These are phyloP conservation scores for Diloba caeruleocephala DNA, from an alignment of 2,888 invertebrate species.

Conservation along the genomic window DNA sequence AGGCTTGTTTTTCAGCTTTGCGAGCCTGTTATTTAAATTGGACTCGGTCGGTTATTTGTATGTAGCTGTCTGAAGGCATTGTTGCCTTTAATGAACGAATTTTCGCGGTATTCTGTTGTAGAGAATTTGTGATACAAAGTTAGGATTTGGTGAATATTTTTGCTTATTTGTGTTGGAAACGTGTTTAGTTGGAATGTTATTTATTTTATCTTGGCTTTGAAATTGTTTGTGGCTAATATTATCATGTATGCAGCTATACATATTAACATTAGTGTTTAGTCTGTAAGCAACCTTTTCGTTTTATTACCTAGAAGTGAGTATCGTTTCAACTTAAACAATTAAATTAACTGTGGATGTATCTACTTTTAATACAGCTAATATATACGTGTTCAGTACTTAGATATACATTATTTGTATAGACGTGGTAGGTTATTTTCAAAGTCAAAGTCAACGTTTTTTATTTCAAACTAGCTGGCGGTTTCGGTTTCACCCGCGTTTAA, in stretches of 20 bases:
- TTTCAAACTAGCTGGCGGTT: no score
- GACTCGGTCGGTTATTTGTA: conserved; percentile 86
- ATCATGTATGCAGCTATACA: not conserved
- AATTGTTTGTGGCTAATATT: conserved; percentile 10
- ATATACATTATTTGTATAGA: no score
- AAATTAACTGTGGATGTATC: no score
- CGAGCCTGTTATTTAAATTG: conserved; percentile 89
- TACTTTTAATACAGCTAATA: conserved; percentile 7
- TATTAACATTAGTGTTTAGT: not conserved
- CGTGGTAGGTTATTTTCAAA: no score
- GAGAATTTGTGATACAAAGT: conserved; percentile 57
- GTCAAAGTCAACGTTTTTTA: no score
- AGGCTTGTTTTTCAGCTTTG: conserved; percentile 89
- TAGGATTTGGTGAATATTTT: conserved; percentile 58
- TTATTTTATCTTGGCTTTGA: conserved; percentile 56
- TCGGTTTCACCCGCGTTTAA: no score
- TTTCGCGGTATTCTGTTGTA: conserved; percentile 59
- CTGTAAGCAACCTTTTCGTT: not conserved
- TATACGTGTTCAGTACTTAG: not conserved
- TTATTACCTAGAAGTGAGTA: not conserved
- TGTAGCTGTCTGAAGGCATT: conserved; percentile 79
- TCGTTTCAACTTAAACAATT: not conserved
- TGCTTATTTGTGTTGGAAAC: conserved; percentile 59
- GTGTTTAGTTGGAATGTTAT: conserved; percentile 52
- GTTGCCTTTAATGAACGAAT: conserved; percentile 85